Percentiles rank a stretch among this genome's conserved stretches.
Conservation (phyloP, 2,888 invertebrate genomes). For the Pegoplata infirma region DNA sequence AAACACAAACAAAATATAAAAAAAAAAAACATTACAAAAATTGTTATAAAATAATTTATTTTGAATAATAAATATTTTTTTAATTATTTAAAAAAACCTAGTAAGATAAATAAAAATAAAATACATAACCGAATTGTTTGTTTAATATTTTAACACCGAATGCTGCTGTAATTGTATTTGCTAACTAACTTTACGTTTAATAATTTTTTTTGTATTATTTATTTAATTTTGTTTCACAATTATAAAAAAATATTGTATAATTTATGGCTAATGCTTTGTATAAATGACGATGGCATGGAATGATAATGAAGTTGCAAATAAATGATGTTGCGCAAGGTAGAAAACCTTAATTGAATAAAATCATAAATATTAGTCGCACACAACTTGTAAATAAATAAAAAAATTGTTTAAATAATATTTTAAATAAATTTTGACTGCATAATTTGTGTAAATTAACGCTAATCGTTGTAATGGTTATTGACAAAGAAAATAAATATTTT, state of each 20-base stretch:
- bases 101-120: too few relatives aligned
- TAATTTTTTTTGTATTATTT: not conserved
- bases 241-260: slow-evolving; percentile 2
- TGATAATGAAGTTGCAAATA: slow-evolving; percentile 37
- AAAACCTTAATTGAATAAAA: not conserved
- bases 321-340: slow-evolving; percentile 21
- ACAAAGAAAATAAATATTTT: too few relatives aligned
- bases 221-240: not conserved
- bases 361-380: not conserved
- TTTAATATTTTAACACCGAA: not conserved
- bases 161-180: not conserved
- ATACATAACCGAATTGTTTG: too few relatives aligned
- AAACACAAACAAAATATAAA: too few relatives aligned
- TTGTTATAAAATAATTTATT: too few relatives aligned
- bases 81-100: too few relatives aligned
- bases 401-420: not conserved
- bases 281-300: slow-evolving; percentile 36
- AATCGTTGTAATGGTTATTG: not conserved
- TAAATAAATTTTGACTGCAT: not conserved
- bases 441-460: not conserved
- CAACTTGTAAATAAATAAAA: not conserved
- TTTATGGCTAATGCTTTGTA: slow-evolving; percentile 18
- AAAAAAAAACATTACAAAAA: too few relatives aligned
- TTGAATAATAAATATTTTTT: too few relatives aligned
- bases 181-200: not conserved